Evolutionary conservation across 1,140 invertebrate species (phyloP), one percentile per base, ranked within the genome.

Genomic region (Cydia strobilella): DNA sequence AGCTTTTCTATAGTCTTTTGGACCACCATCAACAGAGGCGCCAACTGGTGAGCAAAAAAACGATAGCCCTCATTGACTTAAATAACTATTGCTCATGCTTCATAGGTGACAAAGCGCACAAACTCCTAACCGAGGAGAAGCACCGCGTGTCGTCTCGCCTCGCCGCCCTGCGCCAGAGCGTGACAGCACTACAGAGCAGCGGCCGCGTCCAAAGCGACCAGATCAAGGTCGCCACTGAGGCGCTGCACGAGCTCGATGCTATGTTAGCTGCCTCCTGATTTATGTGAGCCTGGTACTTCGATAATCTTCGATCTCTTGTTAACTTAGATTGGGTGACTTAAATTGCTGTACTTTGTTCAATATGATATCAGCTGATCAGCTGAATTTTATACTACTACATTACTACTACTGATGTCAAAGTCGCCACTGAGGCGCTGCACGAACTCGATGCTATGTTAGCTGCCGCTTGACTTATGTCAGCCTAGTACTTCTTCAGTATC

Each of bases 361-460:
- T 15, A 45, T 7, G 35, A 39, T 39, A 39, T 39, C 35, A 9
- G 42, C 42, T 45, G 42, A 39, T 39, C 35, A 9, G 42, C 42
- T 45, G 42, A 13, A 13, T 45, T 4, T 45, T 15, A 1, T 12
- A 45, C 35, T 39, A 39, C 35, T 27, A 27, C 25, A 27, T 27
- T 27, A 27, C 25, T 27, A 3, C 1, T 27, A 27, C 25, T n/a
- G n/a, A n/a, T n/a, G n/a, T n/a, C n/a, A n/a, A n/a, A n/a, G n/a
- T n/a, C n/a, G n/a, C n/a, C n/a, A n/a, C 86, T 1, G 76, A 80
- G 3, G 74, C 82, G 1, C 74, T 88, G 0, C 78, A 84, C 0
- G 84, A 90, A 15, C 69, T 90, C 0, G 88, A 90, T 59, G 84
- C 85, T 6, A 81, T 84, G 9, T 76, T 87, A 1, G 80, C 78